Base-by-base conservation (phyloP, 2,797 vertebrate species). In the Leptoclinus maculatus region DNA sequence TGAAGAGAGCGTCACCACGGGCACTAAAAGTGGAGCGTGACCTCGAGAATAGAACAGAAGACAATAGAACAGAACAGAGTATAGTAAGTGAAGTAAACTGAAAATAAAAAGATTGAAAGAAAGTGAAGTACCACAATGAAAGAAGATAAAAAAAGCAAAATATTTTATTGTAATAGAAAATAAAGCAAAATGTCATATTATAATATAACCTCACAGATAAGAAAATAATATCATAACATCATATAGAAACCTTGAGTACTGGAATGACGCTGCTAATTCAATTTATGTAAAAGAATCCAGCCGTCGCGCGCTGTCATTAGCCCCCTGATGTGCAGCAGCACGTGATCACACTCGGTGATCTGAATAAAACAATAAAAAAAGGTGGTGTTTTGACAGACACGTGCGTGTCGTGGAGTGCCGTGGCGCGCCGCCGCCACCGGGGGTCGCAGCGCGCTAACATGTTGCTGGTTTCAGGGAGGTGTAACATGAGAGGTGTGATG, bases 401-500 rank as follows among this genome's bases (percentile, higher is more conserved):
- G 19, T 14, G 39, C 56, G 2, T 41, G 27, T 9, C 1, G 38
- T 16, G 23, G 41, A 0, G 53, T n/a, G 79, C 27, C 66, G 2
- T 66, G 59, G 41, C 57, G 32, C 56, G 2, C 17, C n/a, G 7
- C 67, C 6, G 73, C 89, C 94, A 63, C 79, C 71, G 83, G 94
- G 80, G 74, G 94, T 66, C 94, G 91, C 87, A 5, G 85, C 71
- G 7, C 83, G 63, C 91, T 63, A 83, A 86, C 80, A 65, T 70
- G 76, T 87, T 38, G 66, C 74, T 16, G 83, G 2, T 27, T 54
- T 60, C 79, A 6, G 71, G 83, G 84, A 86, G 80, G 74, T 34
- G 32, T 87, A 83, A 82, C 83, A 25, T 71, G 69, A 85, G 88
- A 91, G 90, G 90, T 89, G 91, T 79, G 89, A 90, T 80, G 80